These are phyloP conservation scores for Pangasius sanitwongsei DNA, from an alignment of 2,797 vertebrate species.

Conservation along the genomic window DNA sequence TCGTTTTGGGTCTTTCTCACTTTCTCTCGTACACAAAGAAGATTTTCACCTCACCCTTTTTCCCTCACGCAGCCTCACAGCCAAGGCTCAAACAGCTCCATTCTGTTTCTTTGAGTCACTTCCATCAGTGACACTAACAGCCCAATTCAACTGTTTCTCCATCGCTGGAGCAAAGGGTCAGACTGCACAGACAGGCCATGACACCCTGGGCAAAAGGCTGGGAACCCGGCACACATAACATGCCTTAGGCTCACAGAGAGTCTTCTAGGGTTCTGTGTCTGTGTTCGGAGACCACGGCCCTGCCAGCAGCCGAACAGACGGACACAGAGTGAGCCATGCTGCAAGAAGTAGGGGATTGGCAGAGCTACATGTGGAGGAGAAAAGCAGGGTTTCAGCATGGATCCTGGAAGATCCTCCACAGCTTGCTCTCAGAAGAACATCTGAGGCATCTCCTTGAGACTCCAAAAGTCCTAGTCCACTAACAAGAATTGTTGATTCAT, in stretches of 20 bases:
- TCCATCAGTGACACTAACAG: conserved; percentile 3
- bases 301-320: conserved; percentile 48
- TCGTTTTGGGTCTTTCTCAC: not conserved
- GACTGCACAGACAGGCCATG: conserved; percentile 23
- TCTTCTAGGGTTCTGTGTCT: conserved; percentile 6
- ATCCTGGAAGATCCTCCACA: conserved; percentile 1
- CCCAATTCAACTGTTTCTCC: conserved; percentile 7
- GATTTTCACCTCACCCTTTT: not conserved
- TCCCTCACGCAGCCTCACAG: not conserved
- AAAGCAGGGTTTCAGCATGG: conserved; percentile 47
- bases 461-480: not conserved
- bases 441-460: not conserved
- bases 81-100: not conserved
- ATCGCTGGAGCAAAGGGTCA: conserved; percentile 1
- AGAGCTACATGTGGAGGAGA: conserved; percentile 32
- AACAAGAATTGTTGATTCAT: not conserved
- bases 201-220: conserved; percentile 13
- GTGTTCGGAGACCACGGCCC: not conserved
- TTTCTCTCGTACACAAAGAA: conserved; percentile 19
- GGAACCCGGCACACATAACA: conserved; percentile 1
- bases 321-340: conserved; percentile 42
- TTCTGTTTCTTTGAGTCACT: conserved; percentile 5
- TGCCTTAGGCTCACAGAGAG: conserved; percentile 20
- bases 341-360: conserved; percentile 37
- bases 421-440: conserved; percentile 6